Conservation (phyloP, 2,888 invertebrate genomes). For the Proisotoma minuta region DNA sequence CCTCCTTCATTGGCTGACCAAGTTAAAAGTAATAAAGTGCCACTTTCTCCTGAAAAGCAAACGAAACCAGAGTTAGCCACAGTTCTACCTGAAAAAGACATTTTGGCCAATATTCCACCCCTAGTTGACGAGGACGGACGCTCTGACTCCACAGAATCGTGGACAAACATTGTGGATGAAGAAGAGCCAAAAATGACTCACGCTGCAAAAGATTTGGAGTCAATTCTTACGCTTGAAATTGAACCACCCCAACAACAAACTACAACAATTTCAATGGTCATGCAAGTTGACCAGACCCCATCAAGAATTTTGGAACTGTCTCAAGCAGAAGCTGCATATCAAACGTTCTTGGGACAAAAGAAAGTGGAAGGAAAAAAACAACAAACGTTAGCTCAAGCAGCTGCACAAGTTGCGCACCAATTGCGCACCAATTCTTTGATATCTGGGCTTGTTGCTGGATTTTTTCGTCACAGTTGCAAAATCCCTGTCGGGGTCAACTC, state of each 20-base stretch:
- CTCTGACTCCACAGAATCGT: constrained; percentile 19
- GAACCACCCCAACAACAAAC: constrained; percentile 13
- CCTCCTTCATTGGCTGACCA: too few species aligned
- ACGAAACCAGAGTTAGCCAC: background rate
- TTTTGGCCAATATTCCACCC: too few species aligned
- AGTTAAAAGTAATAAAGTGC: too few species aligned
- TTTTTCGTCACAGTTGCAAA: too few species aligned
- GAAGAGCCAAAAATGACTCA: constrained; percentile 28
- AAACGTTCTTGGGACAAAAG: background rate
- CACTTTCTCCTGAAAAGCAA: background rate
- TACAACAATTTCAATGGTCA: background rate
- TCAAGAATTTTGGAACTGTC: background rate
- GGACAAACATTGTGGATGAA: constrained; percentile 29
- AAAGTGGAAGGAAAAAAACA: constrained; percentile 15
- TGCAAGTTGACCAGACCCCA: background rate
- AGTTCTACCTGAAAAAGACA: too few species aligned
- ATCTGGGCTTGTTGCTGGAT: too few species aligned
- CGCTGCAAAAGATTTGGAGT: constrained; percentile 34
- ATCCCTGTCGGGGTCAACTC: too few species aligned
- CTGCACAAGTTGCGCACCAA: constrained; percentile 30
- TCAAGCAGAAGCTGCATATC: too few species aligned
- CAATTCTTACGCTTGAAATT: constrained; percentile 26
- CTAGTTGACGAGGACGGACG: background rate
- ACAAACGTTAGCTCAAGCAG: constrained; percentile 29
- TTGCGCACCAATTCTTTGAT: too few species aligned